phyloP scores from a whole-genome alignment of 2,888 invertebrate species.

The Pseudococcus viburni region DNA sequence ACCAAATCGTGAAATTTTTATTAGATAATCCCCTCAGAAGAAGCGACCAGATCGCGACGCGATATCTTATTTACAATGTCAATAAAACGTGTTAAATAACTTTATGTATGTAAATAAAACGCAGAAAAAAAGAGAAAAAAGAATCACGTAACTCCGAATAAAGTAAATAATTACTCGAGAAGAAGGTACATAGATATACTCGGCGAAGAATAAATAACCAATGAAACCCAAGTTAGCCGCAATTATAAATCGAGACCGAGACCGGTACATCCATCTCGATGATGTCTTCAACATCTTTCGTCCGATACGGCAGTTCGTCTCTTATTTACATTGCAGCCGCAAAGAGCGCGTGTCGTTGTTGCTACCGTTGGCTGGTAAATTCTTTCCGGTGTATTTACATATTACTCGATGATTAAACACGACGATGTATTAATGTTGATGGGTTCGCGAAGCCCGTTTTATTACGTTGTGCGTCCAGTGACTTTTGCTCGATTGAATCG shows the following conservation, averaged over 20 bases:
- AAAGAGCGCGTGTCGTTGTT: conserved; percentile 62
- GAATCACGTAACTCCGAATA: conserved; percentile 48
- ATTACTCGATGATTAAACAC: conserved; percentile 27
- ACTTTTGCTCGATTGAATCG: neutral
- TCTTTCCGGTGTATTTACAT: conserved; percentile 59
- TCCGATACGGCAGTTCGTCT: conserved; percentile 48
- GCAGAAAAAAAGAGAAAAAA: neutral
- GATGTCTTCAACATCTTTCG: conserved; percentile 60
- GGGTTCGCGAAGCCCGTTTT: neutral
- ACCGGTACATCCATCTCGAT: conserved; percentile 63
- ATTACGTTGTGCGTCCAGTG: neutral
- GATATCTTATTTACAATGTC: conserved; percentile 57
- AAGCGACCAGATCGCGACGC: neutral
- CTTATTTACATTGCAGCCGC: conserved; percentile 60
- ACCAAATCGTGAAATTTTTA: too few species aligned
- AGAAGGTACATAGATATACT: conserved; percentile 31
- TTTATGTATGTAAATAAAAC: conserved; percentile 55
- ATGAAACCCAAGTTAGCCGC: conserved; percentile 58
- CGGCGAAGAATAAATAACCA: conserved; percentile 41
- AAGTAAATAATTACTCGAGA: conserved; percentile 64
- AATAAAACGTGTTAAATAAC: conserved; percentile 66
- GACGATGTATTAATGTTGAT: neutral
- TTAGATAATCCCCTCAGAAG: neutral
- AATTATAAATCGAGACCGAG: conserved; percentile 61
- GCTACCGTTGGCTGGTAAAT: conserved; percentile 61